Evolutionary conservation across 1,140 invertebrate genomes (phyloP).

Genomic region (Plectrocnemia conspersa): DNA sequence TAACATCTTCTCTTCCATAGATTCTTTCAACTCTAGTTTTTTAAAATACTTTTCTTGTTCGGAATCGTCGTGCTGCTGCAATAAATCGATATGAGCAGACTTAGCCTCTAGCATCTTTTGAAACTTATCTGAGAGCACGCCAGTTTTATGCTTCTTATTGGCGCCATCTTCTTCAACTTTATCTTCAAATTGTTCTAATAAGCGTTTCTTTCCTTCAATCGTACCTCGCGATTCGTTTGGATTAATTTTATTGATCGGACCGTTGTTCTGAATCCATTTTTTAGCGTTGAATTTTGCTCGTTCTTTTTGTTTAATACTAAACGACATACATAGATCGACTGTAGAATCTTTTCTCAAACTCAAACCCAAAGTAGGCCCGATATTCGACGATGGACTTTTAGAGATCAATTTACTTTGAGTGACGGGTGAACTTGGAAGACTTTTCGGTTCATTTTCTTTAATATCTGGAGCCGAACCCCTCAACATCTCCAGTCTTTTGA

Average conservation of each 20-base stretch:
- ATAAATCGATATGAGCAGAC: slow-evolving; percentile 71
- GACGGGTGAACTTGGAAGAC: slow-evolving; percentile 14
- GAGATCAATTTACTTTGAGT: slow-evolving; percentile 40
- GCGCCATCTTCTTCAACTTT: slow-evolving; percentile 50
- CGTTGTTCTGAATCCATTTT: slow-evolving; percentile 60
- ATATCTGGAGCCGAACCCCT: slow-evolving; percentile 38
- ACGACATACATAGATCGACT: slow-evolving; percentile 60
- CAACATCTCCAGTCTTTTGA: slow-evolving; percentile 56
- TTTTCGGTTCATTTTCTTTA: slow-evolving; percentile 3
- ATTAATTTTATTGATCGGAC: slow-evolving; percentile 60
- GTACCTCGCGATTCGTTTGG: slow-evolving; percentile 62
- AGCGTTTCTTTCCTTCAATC: slow-evolving; percentile 53
- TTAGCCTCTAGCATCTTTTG: slow-evolving; percentile 74
- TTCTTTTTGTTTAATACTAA: slow-evolving; percentile 52
- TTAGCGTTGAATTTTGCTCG: slow-evolving; percentile 65
- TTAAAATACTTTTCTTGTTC: slow-evolving; percentile 83
- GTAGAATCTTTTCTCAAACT: slow-evolving; percentile 48
- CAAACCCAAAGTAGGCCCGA: slow-evolving; percentile 42
- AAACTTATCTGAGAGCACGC: slow-evolving; percentile 61
- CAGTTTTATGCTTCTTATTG: slow-evolving; percentile 44
- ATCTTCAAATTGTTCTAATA: slow-evolving; percentile 47
- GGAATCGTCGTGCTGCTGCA: slow-evolving; percentile 67
- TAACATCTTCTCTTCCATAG: slow-evolving; percentile 88
- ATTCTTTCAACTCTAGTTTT: slow-evolving; percentile 83
- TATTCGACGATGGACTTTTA: slow-evolving; percentile 17